Percentiles rank a stretch among this genome's conserved stretches.
phyloP scores from a whole-genome alignment of 2,888 invertebrate genomes.

The Invenusta paracnida region DNA sequence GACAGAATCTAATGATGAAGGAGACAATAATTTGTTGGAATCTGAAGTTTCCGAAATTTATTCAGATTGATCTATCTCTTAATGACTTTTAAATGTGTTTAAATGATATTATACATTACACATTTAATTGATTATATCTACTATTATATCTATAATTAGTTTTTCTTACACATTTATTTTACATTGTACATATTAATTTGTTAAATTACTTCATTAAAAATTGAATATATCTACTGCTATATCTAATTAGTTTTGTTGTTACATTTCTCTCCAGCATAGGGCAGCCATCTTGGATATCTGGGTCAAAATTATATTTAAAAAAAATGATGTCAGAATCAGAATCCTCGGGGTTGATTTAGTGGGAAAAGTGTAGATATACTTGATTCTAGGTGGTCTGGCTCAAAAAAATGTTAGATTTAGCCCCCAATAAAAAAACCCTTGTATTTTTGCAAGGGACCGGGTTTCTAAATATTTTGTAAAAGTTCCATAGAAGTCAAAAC shows the following conservation, averaged over 20 bases:
- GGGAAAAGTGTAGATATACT: neutral
- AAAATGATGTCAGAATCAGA: neutral
- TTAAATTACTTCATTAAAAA: neutral
- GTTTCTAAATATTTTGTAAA: neutral
- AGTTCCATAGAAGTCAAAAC: neutral
- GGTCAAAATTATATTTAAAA: neutral
- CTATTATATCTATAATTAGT: neutral
- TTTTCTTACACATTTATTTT: neutral
- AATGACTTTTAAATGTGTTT: neutral
- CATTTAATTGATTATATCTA: too few species aligned
- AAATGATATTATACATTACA: constrained; percentile 29
- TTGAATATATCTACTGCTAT: neutral
- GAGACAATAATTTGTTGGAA: constrained; percentile 22
- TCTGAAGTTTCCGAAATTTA: constrained; percentile 9
- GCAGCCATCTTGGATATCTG: neutral
- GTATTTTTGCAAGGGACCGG: neutral
- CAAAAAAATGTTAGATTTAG: neutral
- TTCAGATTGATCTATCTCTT: constrained; percentile 22
- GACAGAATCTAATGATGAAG: constrained; percentile 15
- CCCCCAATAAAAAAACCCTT: neutral
- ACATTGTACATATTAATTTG: neutral
- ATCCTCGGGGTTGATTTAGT: neutral
- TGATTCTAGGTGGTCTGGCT: neutral
- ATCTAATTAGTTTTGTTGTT: neutral
- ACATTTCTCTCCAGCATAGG: neutral